A percentile compares a stretch with the other conserved stretches of the same genome.
Conservation (phyloP, 37 sponge, comb jelly and placozoan genomes). For the Bolinopsis microptera region DNA sequence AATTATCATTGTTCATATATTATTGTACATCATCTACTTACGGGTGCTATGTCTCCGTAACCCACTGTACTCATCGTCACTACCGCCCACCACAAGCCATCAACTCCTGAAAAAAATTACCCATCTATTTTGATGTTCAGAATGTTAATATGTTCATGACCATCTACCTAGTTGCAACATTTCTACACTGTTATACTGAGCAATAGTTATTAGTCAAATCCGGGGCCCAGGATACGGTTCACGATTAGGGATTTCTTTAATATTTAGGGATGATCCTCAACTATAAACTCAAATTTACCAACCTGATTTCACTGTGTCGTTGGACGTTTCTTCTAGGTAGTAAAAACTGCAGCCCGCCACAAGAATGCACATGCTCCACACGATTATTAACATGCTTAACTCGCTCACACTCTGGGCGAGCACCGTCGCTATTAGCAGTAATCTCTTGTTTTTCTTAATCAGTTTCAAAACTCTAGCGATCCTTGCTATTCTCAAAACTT, state of each 20-base stretch:
- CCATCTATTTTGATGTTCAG: background rate
- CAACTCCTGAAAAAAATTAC: background rate
- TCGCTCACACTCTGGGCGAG: slow-evolving; percentile 13
- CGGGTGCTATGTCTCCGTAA: background rate
- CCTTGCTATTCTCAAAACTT: slow-evolving; percentile 9
- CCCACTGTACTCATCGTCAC: slow-evolving; percentile 21
- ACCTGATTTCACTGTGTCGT: background rate
- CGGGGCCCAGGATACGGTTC: no score
- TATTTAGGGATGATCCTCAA: background rate
- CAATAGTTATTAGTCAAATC: no score
- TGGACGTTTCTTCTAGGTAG: background rate
- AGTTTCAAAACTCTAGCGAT: slow-evolving; percentile 13
- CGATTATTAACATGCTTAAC: slow-evolving; percentile 2
- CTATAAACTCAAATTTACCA: background rate
- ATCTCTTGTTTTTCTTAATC: slow-evolving; percentile 23
- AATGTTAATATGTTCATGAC: no score
- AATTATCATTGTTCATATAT: no score
- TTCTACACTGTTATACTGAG: no score
- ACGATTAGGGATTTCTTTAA: background rate
- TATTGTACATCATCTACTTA: no score
- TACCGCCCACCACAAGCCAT: slow-evolving; percentile 9
- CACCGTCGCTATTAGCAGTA: background rate
- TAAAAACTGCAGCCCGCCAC: slow-evolving; percentile 28
- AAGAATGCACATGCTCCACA: background rate
- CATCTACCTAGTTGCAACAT: no score